These are phyloP conservation scores for Piscicola geometra DNA, from an alignment of 2,888 invertebrate genomes.

Conservation along the genomic window DNA sequence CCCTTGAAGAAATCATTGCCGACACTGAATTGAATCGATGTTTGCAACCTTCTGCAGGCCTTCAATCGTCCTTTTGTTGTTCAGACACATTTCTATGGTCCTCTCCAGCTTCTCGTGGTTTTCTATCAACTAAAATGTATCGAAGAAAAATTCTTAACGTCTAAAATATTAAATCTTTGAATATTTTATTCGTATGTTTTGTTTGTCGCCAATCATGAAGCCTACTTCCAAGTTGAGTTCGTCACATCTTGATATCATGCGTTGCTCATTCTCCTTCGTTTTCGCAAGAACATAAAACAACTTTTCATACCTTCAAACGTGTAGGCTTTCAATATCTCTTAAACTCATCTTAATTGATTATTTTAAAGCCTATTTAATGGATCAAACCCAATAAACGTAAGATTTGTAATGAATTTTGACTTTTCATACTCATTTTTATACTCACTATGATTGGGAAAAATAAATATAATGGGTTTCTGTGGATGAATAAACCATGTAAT, in stretches of 20 bases:
- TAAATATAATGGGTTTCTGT: no score
- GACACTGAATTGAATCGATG: no score
- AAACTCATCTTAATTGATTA: no score
- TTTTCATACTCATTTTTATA: no score
- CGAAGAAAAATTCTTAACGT: background rate
- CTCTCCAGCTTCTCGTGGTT: constrained; percentile 32
- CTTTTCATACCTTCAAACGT: constrained; percentile 23
- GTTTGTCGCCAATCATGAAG: background rate
- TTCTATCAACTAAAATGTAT: background rate
- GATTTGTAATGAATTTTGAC: no score
- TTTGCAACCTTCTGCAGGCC: constrained; percentile 20
- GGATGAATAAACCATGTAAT: no score
- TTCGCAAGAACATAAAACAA: constrained; percentile 30
- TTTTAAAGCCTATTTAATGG: no score
- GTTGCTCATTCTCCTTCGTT: constrained; percentile 31
- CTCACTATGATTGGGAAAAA: no score
- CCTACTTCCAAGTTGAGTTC: constrained; percentile 29
- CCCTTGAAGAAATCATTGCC: no score
- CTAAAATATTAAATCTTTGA: background rate
- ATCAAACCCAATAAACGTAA: no score
- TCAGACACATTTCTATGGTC: constrained; percentile 32
- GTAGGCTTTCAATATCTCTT: background rate
- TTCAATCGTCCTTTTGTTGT: constrained; percentile 32
- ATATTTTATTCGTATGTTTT: background rate
- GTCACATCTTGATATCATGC: constrained; percentile 30